These are phyloP conservation scores for Brenthis hecate DNA, from an alignment of 2,888 invertebrate genomes.

Conservation along the genomic window DNA sequence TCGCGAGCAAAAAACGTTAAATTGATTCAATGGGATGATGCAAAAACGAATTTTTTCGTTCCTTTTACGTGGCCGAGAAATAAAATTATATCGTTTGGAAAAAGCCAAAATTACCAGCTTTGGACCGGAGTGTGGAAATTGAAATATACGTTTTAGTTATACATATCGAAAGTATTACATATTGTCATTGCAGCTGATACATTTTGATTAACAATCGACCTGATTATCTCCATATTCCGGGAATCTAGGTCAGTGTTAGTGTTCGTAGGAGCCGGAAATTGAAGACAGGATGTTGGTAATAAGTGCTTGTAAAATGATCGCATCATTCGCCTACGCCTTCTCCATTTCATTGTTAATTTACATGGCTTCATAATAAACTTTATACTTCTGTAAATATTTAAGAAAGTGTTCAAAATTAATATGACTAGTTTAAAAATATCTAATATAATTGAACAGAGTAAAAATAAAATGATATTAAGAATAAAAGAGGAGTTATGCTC, in stretches of 20 bases:
- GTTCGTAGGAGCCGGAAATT: constrained; percentile 50
- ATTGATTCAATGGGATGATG: constrained; percentile 71
- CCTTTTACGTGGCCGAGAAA: constrained; percentile 72
- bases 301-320: constrained; percentile 50
- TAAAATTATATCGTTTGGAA: constrained; percentile 74
- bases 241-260: constrained; percentile 73
- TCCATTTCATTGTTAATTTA: constrained; percentile 33
- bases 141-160: constrained; percentile 36
- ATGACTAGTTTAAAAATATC: background rate
- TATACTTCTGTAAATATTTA: background rate
- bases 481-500: constrained; percentile 45
- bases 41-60: constrained; percentile 73
- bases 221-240: constrained; percentile 54
- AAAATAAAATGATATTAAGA: constrained; percentile 37
- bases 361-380: constrained; percentile 19
- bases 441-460: background rate
- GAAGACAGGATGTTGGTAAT: constrained; percentile 70
- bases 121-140: constrained; percentile 42
- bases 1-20: constrained; percentile 69
- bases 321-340: constrained; percentile 43
- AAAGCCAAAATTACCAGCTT: constrained; percentile 69
- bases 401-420: background rate
- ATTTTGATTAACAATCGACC: constrained; percentile 68
- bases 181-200: constrained; percentile 38
- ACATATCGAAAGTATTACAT: background rate